Conservation (phyloP, 2,888 invertebrate genomes). For the Apamea anceps region DNA sequence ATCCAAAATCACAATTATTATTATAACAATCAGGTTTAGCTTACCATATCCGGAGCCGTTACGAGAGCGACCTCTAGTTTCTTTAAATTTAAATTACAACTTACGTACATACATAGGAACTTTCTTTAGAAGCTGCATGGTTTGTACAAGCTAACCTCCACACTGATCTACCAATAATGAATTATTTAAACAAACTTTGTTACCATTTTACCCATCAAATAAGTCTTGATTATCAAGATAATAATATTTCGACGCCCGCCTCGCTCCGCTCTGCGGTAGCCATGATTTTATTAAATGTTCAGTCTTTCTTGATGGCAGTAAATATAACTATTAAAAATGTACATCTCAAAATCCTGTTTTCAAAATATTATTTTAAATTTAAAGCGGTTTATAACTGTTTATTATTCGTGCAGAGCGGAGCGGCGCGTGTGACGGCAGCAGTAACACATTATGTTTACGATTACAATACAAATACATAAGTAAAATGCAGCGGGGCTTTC, state of each 20-base stretch:
- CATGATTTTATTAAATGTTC: constrained; percentile 55
- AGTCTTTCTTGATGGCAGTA: constrained; percentile 64
- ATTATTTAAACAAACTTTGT: constrained; percentile 85
- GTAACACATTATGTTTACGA: constrained; percentile 85
- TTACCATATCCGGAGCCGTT: constrained; percentile 76
- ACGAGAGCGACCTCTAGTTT: constrained; percentile 84
- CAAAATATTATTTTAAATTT: constrained; percentile 59
- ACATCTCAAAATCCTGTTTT: constrained; percentile 60
- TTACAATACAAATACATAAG: constrained; percentile 84
- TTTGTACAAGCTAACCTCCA: constrained; percentile 90
- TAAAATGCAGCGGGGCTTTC: constrained; percentile 76
- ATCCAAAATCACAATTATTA: constrained; percentile 82
- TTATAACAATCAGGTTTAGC: constrained; percentile 77
- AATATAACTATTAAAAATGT: constrained; percentile 67
- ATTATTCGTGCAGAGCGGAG: constrained; percentile 68
- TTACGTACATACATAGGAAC: constrained; percentile 91
- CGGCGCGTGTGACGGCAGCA: constrained; percentile 73
- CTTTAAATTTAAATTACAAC: constrained; percentile 87
- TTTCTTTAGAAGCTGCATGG: constrained; percentile 91
- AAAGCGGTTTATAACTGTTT: constrained; percentile 62
- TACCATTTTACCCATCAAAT: constrained; percentile 81
- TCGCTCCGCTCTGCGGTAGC: constrained; percentile 69
- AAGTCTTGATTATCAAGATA: constrained; percentile 84
- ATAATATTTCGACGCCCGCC: constrained; percentile 72
- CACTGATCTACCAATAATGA: constrained; percentile 89